Evolutionary conservation across 2,888 invertebrate genomes (phyloP).

Genomic region (Hofmannophila pseudospretella): DNA sequence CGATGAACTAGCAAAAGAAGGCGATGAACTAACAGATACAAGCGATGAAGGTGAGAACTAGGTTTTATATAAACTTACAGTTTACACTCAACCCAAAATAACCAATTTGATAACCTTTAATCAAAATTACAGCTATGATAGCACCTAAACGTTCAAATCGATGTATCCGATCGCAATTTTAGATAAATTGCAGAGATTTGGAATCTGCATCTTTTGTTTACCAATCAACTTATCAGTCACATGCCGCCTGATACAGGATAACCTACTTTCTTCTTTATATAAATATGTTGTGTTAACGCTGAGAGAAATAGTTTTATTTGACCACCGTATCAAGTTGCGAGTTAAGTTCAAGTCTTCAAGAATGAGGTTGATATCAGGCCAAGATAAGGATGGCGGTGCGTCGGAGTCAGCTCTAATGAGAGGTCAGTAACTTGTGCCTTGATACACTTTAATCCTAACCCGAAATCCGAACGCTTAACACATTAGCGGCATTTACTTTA

Average conservation of each 20-base stretch:
- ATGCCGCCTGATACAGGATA: slow-evolving; percentile 63
- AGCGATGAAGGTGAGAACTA: background rate
- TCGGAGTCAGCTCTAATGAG: slow-evolving; percentile 42
- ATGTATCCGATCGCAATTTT: too few relatives aligned
- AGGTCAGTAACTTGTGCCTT: slow-evolving; percentile 40
- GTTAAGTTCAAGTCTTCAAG: slow-evolving; percentile 16
- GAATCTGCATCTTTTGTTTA: slow-evolving; percentile 32
- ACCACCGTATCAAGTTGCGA: slow-evolving; percentile 7
- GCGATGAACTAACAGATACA: background rate
- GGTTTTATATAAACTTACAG: too few relatives aligned
- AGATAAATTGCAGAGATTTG: background rate
- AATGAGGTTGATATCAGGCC: slow-evolving; percentile 60
- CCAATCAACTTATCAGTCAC: slow-evolving; percentile 56
- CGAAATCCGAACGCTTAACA: too few relatives aligned
- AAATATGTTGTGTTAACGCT: slow-evolving; percentile 50
- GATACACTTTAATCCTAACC: too few relatives aligned
- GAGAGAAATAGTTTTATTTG: slow-evolving; percentile 36
- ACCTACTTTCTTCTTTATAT: slow-evolving; percentile 64
- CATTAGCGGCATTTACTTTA: too few relatives aligned
- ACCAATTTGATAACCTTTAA: too few relatives aligned
- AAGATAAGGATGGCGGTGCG: slow-evolving; percentile 63
- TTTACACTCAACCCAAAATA: too few relatives aligned
- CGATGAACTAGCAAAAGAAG: background rate
- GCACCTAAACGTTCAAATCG: too few relatives aligned
- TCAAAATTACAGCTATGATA: too few relatives aligned